Base-by-base conservation (phyloP, 30 jellyfish, hydroid and myxozoan species). In the Aurelia sp. region DNA sequence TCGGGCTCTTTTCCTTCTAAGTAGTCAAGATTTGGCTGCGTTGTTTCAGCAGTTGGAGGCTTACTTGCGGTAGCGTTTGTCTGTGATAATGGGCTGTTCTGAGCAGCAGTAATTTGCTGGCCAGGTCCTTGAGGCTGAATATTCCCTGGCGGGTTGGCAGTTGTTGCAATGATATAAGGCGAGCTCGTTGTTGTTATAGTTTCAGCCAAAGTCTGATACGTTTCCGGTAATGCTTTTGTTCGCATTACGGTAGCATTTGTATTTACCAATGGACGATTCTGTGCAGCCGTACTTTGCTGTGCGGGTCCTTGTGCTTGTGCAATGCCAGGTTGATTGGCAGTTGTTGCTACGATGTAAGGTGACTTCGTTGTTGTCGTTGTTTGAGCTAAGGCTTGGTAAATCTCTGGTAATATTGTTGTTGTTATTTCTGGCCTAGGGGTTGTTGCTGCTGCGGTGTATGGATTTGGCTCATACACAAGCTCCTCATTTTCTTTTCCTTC, bases 1-100 rank as follows among this genome's bases (percentile, higher is more conserved):
- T 69, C 83, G 51, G 63, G 59, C 68, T 81, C 90, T 53, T 81
- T 81, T 33, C 83, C 90, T 57, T 81, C 90, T 8, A 81, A 51
- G 73, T 66, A 81, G 3, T 69, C 76, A 44, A 44, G 55, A 44
- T 13, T 44, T 44, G 10, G 61, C 11, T 16, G n/a, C 60, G 60
- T 63, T 78, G 31, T 41, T 33, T 35, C 37, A 9, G 55, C 55
- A 44, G 3, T 3, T 44, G 55, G 55, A 8, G 55, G 16, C 10
- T 40, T 59, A 52, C 50, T 61, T 76, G 86, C 20, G 17, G 50
- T 15, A 20, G 44, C 11, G 51, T 40, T 62, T 22, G 66, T 13
- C 15, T 44, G 64, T 70, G 27, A 17, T 72, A 4, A 11, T 66
- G 31, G 68, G 30, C 50, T 72, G 52, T 72, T 47, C 11, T 48